Evolutionary conservation across 2,113 vertebrate genomes (phyloP).

Genomic region (Eidolon helvum): DNA sequence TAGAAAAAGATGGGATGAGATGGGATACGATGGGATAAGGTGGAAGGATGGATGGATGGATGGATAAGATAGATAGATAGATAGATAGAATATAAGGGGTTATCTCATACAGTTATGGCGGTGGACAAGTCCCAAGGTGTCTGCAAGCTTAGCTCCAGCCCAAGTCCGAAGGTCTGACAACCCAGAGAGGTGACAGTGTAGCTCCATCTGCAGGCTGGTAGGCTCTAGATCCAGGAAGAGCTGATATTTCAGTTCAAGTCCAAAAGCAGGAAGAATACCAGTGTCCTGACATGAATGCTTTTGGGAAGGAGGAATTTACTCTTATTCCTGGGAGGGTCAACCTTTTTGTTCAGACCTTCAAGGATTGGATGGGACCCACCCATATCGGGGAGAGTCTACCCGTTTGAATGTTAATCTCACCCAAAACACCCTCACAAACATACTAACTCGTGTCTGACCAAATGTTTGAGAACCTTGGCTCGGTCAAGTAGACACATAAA

Average conservation of each 20-base stretch:
- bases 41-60: no score
- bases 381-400: background rate
- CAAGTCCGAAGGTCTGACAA: background rate
- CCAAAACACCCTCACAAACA: background rate
- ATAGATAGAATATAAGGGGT: background rate
- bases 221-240: background rate
- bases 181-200: fast-evolving
- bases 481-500: background rate
- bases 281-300: no score
- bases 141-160: no score
- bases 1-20: no score
- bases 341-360: background rate
- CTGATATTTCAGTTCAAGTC: background rate
- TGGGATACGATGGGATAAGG: no score
- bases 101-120: background rate
- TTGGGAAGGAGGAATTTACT: background rate
- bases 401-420: background rate
- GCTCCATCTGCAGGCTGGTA: background rate
- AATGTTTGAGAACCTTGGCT: background rate
- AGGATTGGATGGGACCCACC: no score
- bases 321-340: background rate
- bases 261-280: background rate
- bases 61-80: background rate
- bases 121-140: background rate
- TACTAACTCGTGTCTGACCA: no score